Conservation (phyloP, 2,888 invertebrate species). For the Venusia cambrica region DNA sequence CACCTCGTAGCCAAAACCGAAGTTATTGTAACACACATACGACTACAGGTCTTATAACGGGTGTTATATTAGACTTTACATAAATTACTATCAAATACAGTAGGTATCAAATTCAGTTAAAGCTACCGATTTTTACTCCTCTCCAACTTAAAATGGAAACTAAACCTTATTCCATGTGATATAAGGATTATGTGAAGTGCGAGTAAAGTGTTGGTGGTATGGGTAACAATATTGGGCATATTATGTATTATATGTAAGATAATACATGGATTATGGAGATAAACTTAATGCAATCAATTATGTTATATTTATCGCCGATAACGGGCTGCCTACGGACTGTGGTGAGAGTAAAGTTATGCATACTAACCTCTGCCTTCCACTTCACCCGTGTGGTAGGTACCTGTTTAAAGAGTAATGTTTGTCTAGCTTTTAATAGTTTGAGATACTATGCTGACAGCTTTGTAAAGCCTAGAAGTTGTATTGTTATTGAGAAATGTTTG, state of each 20-base stretch:
- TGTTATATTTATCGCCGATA: conserved; percentile 25
- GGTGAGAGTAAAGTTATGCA: no score
- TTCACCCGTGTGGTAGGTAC: no score
- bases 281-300: conserved; percentile 47
- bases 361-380: no score
- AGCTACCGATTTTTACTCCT: conserved; percentile 21
- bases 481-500: no score
- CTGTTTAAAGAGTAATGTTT: no score
- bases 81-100: conserved; percentile 26
- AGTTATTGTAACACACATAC: conserved; percentile 22
- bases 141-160: neutral
- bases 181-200: conserved; percentile 7
- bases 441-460: no score
- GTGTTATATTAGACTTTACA: conserved; percentile 26
- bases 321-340: conserved; percentile 13
- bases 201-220: conserved; percentile 16
- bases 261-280: conserved; percentile 43
- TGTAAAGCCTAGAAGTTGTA: no score
- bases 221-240: conserved; percentile 45
- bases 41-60: conserved; percentile 23
- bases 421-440: no score
- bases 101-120: conserved; percentile 29
- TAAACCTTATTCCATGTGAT: conserved; percentile 11
- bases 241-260: conserved; percentile 45
- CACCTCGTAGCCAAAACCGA: conserved; percentile 20